phyloP scores from a whole-genome alignment of 64 coral and sea anemone genomes.

The Astreopora myriophthalma region DNA sequence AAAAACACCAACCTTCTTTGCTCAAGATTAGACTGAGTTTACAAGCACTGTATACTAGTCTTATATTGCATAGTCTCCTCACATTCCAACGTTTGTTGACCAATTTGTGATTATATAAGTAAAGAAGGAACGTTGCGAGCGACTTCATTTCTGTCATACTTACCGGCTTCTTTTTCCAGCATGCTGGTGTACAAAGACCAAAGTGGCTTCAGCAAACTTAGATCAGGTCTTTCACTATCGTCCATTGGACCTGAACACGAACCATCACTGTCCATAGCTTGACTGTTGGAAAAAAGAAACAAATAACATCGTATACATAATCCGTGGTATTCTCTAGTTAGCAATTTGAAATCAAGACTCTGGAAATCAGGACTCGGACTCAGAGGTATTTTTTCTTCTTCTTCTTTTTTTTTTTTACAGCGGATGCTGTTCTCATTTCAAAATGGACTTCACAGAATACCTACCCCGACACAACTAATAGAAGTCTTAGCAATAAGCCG shows the following conservation, averaged over 20 bases:
- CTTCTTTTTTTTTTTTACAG: neutral
- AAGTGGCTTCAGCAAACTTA: constrained; percentile 86
- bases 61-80: no score
- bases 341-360: no score
- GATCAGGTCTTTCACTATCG: constrained; percentile 79
- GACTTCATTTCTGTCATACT: neutral
- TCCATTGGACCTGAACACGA: constrained; percentile 69
- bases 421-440: neutral
- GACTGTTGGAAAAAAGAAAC: constrained; percentile 24
- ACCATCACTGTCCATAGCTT: constrained; percentile 82
- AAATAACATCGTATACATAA: no score
- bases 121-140: neutral
- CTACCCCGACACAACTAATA: constrained; percentile 93
- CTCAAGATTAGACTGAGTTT: no score
- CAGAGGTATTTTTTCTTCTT: no score
- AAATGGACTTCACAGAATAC: neutral
- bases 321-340: no score
- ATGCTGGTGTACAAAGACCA: constrained; percentile 98
- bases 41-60: no score
- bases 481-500: constrained; percentile 81
- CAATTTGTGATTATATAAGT: neutral
- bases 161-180: constrained; percentile 95
- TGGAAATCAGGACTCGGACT: no score
- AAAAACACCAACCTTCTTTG: neutral
- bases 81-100: no score